These are phyloP conservation scores for Pseudochirops cupreus DNA, from an alignment of 2,797 vertebrate genomes.

Conservation along the genomic window DNA sequence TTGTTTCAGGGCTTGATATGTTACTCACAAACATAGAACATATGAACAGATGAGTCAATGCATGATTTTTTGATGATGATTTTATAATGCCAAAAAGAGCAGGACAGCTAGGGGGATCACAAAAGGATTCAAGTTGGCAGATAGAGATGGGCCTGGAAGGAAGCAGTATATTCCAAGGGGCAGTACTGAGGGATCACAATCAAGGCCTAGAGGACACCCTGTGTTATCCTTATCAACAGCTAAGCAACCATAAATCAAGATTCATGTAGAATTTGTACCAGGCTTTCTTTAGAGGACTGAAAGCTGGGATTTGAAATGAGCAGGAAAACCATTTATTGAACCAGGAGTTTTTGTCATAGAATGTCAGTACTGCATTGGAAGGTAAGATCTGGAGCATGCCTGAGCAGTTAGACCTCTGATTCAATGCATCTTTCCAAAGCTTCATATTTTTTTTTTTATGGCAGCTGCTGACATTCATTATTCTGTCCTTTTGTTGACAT, in stretches of 20 bases:
- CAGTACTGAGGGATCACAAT: background rate
- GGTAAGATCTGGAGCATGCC: background rate
- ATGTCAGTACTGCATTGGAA: background rate
- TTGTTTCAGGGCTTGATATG: background rate
- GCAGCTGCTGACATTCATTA: background rate
- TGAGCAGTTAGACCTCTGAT: background rate
- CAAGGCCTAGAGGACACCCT: background rate
- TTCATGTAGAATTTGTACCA: background rate
- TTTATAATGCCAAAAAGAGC: background rate
- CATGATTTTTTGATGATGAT: background rate
- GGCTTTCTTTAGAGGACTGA: background rate
- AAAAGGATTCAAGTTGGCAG: background rate
- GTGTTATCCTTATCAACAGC: background rate
- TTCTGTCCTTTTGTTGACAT: background rate
- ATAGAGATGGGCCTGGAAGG: background rate
- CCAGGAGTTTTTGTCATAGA: background rate
- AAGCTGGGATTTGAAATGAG: background rate
- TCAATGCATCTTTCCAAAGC: background rate
- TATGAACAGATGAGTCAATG: background rate
- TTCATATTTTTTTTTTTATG: background rate
- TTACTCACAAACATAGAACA: background rate
- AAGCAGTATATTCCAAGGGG: background rate
- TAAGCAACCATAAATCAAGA: background rate
- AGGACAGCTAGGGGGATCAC: background rate
- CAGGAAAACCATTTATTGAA: background rate